Evolutionary conservation across 2,113 vertebrate genomes (phyloP).

Genomic region (Miniopterus natalensis): DNA sequence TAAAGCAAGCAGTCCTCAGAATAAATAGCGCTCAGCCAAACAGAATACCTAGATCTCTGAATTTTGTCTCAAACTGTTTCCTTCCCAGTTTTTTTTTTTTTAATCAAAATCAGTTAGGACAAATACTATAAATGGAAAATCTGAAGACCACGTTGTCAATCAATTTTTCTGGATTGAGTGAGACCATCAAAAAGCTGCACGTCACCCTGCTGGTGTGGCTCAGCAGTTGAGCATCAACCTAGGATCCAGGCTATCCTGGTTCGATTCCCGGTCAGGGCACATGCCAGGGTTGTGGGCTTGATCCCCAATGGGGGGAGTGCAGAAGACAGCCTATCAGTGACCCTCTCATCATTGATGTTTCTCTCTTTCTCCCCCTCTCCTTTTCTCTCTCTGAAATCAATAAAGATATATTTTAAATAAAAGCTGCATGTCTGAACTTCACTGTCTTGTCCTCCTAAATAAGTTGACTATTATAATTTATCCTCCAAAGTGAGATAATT

Average conservation of each 20-base stretch:
- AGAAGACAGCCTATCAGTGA: too few species aligned
- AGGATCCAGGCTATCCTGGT: too few species aligned
- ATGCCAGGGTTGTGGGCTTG: too few species aligned
- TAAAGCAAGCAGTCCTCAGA: slow-evolving; percentile 15
- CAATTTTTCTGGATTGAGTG: slow-evolving; percentile 52
- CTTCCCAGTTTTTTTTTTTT: slow-evolving; percentile 27
- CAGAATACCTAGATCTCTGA: background rate
- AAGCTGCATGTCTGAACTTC: background rate
- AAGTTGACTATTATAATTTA: slow-evolving; percentile 9
- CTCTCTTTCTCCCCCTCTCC: too few species aligned
- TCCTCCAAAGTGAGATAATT: background rate
- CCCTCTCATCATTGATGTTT: too few species aligned
- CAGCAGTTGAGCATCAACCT: too few species aligned
- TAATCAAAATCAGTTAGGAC: slow-evolving; percentile 41
- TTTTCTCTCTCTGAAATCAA: too few species aligned
- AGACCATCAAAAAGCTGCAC: background rate
- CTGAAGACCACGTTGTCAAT: background rate
- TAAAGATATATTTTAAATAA: too few species aligned
- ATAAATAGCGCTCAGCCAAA: background rate
- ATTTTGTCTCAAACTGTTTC: slow-evolving; percentile 31
- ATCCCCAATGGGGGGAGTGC: too few species aligned
- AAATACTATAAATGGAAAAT: slow-evolving; percentile 26
- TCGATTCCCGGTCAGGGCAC: too few species aligned
- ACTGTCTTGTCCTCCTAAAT: background rate
- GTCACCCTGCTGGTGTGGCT: too few species aligned